These are phyloP conservation scores for Alentia gelatinosa DNA, from an alignment of 2,888 invertebrate species.

Conservation along the genomic window DNA sequence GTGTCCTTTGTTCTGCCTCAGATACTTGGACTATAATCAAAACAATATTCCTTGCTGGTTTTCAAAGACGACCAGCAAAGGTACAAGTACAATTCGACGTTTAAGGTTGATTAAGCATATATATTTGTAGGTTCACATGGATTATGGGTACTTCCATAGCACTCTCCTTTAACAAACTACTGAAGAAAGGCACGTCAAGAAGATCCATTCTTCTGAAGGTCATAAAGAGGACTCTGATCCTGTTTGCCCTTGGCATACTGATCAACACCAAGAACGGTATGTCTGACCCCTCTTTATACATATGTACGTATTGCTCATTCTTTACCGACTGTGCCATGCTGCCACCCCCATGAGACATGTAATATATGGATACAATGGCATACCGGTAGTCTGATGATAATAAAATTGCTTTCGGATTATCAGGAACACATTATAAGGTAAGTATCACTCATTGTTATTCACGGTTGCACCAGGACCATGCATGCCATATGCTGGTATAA, in stretches of 20 bases:
- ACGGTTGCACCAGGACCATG: neutral
- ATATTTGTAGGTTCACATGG: neutral
- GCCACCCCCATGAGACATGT: neutral
- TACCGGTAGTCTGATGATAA: neutral
- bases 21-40: too few relatives aligned
- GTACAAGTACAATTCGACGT: too few relatives aligned
- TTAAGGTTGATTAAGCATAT: neutral
- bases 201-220: constrained; percentile 78
- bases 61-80: too few relatives aligned
- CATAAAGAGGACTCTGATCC: constrained; percentile 76
- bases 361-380: neutral
- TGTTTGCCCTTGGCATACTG: constrained; percentile 80
- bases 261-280: constrained; percentile 68
- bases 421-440: too few relatives aligned
- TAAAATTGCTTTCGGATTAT: neutral
- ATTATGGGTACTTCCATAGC: constrained; percentile 86
- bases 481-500: neutral
- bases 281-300: too few relatives aligned
- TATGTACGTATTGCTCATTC: too few relatives aligned
- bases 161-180: constrained; percentile 88
- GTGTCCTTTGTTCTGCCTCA: too few relatives aligned
- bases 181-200: constrained; percentile 83
- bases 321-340: neutral
- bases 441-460: neutral
- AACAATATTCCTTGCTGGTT: too few relatives aligned